phyloP scores from a whole-genome alignment of 2,797 vertebrate species.

The Rallus crepitans region DNA sequence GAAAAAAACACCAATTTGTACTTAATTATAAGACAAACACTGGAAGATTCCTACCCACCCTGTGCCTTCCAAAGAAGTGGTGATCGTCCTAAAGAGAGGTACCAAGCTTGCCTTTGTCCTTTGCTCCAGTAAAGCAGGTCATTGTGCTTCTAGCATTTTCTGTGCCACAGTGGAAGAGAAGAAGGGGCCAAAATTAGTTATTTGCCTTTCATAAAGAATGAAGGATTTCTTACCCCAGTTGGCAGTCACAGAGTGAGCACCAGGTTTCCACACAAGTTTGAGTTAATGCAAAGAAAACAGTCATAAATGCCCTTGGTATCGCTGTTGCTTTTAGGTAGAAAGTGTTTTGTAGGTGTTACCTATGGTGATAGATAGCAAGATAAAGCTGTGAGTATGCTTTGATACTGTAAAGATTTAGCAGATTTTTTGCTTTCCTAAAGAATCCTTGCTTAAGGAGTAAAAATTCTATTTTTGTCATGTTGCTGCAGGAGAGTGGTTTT shows the following conservation, averaged over 20 bases:
- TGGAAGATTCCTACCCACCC: not conserved
- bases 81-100: not conserved
- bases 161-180: not conserved
- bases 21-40: not conserved
- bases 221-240: not conserved
- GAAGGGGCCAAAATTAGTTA: not conserved
- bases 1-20: not conserved
- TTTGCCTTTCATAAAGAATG: not conserved
- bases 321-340: not conserved
- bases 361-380: not conserved
- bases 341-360: not conserved
- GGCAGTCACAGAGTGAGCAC: not conserved
- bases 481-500: not conserved
- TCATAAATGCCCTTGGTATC: not conserved
- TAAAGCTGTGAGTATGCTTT: not conserved
- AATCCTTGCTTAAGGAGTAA: not conserved
- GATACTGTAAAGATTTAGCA: not conserved
- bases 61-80: not conserved
- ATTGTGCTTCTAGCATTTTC: not conserved
- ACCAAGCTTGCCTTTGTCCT: not conserved
- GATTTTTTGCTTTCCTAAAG: not conserved
- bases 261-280: not conserved
- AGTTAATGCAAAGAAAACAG: not conserved
- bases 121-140: not conserved
- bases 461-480: not conserved